These are phyloP conservation scores for Scomber scombrus DNA, from an alignment of 2,113 vertebrate genomes.

Conservation along the genomic window DNA sequence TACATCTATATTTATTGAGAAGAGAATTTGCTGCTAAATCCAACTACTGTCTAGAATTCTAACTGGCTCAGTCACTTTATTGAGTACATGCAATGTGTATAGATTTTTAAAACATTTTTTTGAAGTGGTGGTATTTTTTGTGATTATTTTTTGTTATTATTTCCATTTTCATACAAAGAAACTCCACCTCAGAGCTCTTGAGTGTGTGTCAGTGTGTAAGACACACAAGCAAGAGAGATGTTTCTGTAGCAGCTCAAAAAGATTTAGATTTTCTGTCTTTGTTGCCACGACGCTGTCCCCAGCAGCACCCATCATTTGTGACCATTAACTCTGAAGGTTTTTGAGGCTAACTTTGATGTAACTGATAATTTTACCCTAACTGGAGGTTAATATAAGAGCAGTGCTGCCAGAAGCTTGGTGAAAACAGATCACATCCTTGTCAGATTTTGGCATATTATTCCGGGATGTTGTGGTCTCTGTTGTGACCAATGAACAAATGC, in stretches of 20 bases:
- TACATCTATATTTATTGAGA: slow-evolving; percentile 85
- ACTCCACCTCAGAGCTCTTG: slow-evolving; percentile 53
- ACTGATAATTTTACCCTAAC: slow-evolving; percentile 37
- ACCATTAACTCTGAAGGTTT: slow-evolving; percentile 53
- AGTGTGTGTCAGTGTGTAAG: slow-evolving; percentile 19
- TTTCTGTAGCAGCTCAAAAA: slow-evolving; percentile 63
- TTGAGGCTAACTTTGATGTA: slow-evolving; percentile 53
- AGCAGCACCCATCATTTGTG: slow-evolving; percentile 33
- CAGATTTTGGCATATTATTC: slow-evolving; percentile 68
- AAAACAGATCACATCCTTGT: slow-evolving; percentile 33
- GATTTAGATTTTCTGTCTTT: slow-evolving; percentile 39
- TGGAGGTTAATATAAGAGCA: slow-evolving; percentile 25
- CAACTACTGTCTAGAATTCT: slow-evolving; percentile 84
- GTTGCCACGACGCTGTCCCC: slow-evolving; percentile 36
- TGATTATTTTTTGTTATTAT: slow-evolving; percentile 53
- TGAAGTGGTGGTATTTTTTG: slow-evolving; percentile 69
- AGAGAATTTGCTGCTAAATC: slow-evolving; percentile 83
- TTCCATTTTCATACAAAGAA: slow-evolving; percentile 66
- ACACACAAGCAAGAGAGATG: slow-evolving; percentile 38
- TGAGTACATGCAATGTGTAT: slow-evolving; percentile 84
- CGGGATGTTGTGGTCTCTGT: slow-evolving; percentile 59
- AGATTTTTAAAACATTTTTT: slow-evolving; percentile 61
- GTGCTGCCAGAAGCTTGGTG: slow-evolving; percentile 15
- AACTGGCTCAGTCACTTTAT: slow-evolving; percentile 85
- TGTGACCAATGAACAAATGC: slow-evolving; percentile 65